Evolutionary conservation across 2,797 vertebrate species (phyloP).

Genomic region (Coendou prehensilis): DNA sequence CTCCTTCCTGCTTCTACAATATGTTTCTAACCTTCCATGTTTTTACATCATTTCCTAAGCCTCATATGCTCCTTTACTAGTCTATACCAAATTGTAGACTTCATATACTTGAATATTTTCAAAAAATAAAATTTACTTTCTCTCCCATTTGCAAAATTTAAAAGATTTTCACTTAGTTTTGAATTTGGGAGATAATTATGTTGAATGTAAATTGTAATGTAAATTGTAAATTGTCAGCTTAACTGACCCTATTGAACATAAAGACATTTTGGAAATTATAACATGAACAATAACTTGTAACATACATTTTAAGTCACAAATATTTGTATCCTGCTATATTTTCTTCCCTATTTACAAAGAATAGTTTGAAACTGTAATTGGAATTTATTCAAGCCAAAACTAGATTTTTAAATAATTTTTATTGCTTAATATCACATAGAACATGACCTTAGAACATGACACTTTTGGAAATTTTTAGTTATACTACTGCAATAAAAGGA

Average conservation of each 20-base stretch:
- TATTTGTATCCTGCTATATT: not conserved
- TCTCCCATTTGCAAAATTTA: not conserved
- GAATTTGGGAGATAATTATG: conserved; percentile 10
- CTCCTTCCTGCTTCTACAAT: not conserved
- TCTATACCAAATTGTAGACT: not conserved
- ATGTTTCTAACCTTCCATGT: not conserved
- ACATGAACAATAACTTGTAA: not conserved
- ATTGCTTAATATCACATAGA: not conserved
- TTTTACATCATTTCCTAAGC: not conserved
- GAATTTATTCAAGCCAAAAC: not conserved
- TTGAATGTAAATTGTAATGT: not conserved
- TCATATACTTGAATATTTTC: conserved; percentile 49
- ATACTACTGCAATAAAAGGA: not conserved
- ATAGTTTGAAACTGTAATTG: not conserved
- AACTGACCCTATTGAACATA: conserved; percentile 9
- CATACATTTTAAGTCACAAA: not conserved
- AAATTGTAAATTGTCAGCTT: not conserved
- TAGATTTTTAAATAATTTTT: not conserved
- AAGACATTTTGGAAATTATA: not conserved
- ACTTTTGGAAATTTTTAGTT: not conserved
- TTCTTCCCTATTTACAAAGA: not conserved
- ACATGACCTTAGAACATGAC: not conserved
- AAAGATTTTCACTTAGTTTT: not conserved
- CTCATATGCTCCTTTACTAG: not conserved
- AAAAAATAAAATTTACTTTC: conserved; percentile 7